Evolutionary conservation across 2,888 invertebrate species (phyloP), one percentile per base, ranked within the genome.

Genomic region (Andricus quercusramuli): DNA sequence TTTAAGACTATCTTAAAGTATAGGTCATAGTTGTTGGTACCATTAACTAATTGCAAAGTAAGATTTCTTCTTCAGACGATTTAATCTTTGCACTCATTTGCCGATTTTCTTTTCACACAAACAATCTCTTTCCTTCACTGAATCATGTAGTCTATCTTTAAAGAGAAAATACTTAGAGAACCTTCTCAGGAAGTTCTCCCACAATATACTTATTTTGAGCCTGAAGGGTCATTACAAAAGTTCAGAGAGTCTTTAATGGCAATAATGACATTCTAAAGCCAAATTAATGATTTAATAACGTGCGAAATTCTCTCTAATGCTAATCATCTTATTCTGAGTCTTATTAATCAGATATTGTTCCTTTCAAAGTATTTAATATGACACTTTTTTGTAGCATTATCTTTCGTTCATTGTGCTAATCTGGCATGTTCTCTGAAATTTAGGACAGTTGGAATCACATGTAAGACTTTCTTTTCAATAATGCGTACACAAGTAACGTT

Each of bases 401-500:
- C 1, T 29, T 70, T 74, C n/a, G 13, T 3, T n/a, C 51, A 32
- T 56, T 74, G n/a, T 70, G n/a, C 22, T 68, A 25, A 44, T 25
- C 44, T 22, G 56, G 4, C 15, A 62, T 17, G 56, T 17, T 32
- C 44, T 32, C 56, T 74, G n/a, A 32, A 74, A 74, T 74, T 74
- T 37, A 11, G 56, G 56, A 47, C 74, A 56, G 17, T 20, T 25
- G 6, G 25, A 68, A 41, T 25, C 17, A 22, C 15, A 47, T 22
- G 8, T 13, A 41, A 13, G 44, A 74, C 74, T 74, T 74, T 74
- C 56, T 74, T 74, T 74, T 56, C 56, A 56, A 74, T 56, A n/a
- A 74, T 68, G 74, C 29, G 13, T 74, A 74, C 56, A 74, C 74
- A 5, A 68, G 68, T 74, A 29, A 74, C 32, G 51, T 74, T 51